These are phyloP conservation scores for Eulemur macaco DNA, from an alignment of 2,113 vertebrate genomes.

Conservation along the genomic window DNA sequence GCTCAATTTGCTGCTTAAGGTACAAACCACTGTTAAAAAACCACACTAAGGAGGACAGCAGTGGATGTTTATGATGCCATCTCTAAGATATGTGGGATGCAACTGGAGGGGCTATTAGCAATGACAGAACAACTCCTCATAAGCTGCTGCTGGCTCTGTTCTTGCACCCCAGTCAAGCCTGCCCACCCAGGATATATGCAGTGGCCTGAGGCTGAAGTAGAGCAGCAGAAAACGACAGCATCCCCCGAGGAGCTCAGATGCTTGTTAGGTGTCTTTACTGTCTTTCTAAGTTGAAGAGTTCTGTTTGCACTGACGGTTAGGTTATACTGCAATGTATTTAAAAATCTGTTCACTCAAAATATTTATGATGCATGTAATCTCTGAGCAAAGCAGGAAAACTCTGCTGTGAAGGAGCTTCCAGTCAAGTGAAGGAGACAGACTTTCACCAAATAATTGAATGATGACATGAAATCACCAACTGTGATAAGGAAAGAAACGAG, in stretches of 20 bases:
- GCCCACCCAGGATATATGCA: neutral
- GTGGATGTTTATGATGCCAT: neutral
- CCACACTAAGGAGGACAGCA: neutral
- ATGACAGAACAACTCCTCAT: neutral
- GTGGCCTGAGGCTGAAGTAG: neutral
- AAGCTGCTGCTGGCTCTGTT: neutral
- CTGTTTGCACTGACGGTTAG: neutral
- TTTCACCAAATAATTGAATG: neutral
- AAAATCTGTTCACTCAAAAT: neutral
- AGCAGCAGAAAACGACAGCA: neutral
- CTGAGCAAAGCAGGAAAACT: neutral
- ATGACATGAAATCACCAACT: neutral
- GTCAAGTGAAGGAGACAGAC: neutral
- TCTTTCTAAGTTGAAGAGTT: neutral
- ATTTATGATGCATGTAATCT: neutral
- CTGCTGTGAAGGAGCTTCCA: neutral
- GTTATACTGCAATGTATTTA: constrained; percentile 10
- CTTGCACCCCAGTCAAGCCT: neutral
- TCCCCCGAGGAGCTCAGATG: neutral
- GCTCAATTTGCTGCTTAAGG: neutral
- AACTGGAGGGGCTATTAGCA: neutral
- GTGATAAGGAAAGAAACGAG: neutral
- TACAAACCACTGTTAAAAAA: constrained; percentile 27
- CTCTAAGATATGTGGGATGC: neutral
- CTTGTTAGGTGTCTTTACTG: neutral